A percentile compares a stretch with the other conserved stretches of the same genome.
phyloP scores from a whole-genome alignment of 2,113 vertebrate species.

The Sorex fumeus region DNA sequence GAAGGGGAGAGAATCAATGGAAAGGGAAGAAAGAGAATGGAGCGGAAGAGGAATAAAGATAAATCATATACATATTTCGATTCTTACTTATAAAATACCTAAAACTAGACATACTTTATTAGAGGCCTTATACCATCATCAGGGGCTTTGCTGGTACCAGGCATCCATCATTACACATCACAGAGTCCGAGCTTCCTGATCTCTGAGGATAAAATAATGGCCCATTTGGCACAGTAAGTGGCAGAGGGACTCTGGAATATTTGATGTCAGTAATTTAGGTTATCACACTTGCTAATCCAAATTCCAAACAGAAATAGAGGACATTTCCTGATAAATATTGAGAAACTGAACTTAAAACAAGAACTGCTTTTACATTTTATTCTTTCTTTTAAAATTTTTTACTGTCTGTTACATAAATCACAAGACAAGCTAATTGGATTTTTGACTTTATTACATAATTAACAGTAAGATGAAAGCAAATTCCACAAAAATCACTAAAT shows the following conservation, averaged over 20 bases:
- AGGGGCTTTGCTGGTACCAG: too few relatives aligned
- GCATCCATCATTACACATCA: too few relatives aligned
- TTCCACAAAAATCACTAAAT: slow-evolving; percentile 38
- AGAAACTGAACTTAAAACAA: slow-evolving; percentile 4
- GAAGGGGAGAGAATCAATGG: too few relatives aligned
- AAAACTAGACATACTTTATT: too few relatives aligned
- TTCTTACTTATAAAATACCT: too few relatives aligned
- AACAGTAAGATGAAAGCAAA: slow-evolving; percentile 70
- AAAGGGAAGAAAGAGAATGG: too few relatives aligned
- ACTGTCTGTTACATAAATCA: slow-evolving; percentile 48
- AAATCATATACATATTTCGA: too few relatives aligned
- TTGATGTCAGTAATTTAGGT: background rate
- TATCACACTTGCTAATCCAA: background rate
- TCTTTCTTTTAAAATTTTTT: slow-evolving; percentile 24
- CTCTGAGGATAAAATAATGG: too few relatives aligned
- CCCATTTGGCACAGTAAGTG: background rate
- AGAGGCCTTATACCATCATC: too few relatives aligned
- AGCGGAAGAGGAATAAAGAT: too few relatives aligned
- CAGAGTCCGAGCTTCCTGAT: too few relatives aligned
- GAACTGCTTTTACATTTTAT: background rate
- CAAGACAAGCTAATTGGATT: slow-evolving; percentile 43
- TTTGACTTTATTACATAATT: slow-evolving; percentile 65
- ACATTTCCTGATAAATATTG: background rate
- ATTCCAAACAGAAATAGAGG: background rate
- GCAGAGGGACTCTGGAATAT: background rate